Evolutionary conservation across 2,113 vertebrate species (phyloP).

Genomic region (Speoplatyrhinus poulsoni): DNA sequence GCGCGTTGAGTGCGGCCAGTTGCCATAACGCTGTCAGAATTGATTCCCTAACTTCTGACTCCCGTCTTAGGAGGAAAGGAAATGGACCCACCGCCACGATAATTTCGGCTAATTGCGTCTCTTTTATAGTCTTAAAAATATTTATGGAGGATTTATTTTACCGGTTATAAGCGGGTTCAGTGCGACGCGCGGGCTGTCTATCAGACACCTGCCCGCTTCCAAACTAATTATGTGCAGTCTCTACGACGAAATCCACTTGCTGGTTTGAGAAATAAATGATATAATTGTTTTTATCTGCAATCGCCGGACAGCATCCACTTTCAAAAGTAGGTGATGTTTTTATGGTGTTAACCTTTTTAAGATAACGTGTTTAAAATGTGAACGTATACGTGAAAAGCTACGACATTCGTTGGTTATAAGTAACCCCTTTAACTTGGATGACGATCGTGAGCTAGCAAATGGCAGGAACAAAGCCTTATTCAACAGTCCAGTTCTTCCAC

Average conservation of each 20-base stretch:
- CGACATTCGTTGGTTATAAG: no score
- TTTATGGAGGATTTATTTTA: not conserved
- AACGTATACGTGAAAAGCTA: not conserved
- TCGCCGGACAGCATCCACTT: conserved; percentile 4
- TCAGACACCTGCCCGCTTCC: conserved; percentile 21
- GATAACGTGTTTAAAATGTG: not conserved
- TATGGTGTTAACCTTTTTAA: not conserved
- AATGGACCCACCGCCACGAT: not conserved
- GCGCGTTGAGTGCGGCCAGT: conserved; percentile 18
- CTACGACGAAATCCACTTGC: conserved; percentile 17
- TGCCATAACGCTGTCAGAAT: conserved; percentile 63
- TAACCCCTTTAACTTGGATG: no score
- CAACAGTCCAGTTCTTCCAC: not conserved
- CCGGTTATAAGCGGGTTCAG: not conserved
- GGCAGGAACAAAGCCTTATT: not conserved
- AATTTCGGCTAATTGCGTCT: not conserved
- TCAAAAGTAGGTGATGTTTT: conserved; percentile 21
- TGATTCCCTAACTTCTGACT: conserved; percentile 55
- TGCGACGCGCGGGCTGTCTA: not conserved
- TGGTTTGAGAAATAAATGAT: conserved; percentile 4
- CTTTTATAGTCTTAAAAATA: not conserved
- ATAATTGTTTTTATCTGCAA: not conserved
- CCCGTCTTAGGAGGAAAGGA: conserved; percentile 6
- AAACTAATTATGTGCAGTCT: conserved; percentile 14
- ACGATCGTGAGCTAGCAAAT: no score